Evolutionary conservation across 1,140 invertebrate species (phyloP), one percentile per base, ranked within the genome.

Genomic region (Chrysomallon squamiferum): DNA sequence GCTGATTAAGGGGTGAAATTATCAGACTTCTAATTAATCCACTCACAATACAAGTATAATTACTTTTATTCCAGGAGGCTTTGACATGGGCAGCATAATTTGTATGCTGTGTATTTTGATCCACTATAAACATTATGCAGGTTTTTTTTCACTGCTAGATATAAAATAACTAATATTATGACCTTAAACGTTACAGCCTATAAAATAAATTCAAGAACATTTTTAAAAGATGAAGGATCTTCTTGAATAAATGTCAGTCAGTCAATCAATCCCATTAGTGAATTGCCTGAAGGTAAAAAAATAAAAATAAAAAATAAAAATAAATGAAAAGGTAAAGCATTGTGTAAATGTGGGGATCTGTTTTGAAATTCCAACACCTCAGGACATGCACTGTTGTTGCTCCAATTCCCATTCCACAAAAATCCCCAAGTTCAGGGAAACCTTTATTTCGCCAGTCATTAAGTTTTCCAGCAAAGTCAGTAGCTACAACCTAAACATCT

Each of bases 341-440:
- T 27, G 20, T 61, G 59, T 45, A 9, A 4, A 76, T 75, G 27
- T 76, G 65, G 33, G 80, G 80, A 56, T 76, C 65, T 50, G 71
- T 72, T 18, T 72, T 71, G 59, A 81, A 82, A 33, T 75, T 70
- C 59, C 67, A 66, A 54, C 80, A 71, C 20, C 54, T 62, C 2
- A 82, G 69, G 18, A 82, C 77, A 56, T 62, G 47, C 47, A 67
- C 68, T 6, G 75, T 71, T 20, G 77, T 73, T 7, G 65, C 49
- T 49, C 78, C 77, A 15, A 77, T 60, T 22, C 81, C 79, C 47
- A 74, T 70, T 13, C 78, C 77, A 60, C 60, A 67, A 9, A 70
- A 59, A 70, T 83, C 81, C 45, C 74, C 76, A 18, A 81, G 58
- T 47, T 83, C 81, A 32, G 74, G 71, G 63, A 83, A 77, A 13